Percentiles rank a stretch among this genome's conserved stretches.
These are phyloP conservation scores for Ophioderma brevispina DNA, from an alignment of 35 echinoderm and acorn worm genomes.

Conservation along the genomic window DNA sequence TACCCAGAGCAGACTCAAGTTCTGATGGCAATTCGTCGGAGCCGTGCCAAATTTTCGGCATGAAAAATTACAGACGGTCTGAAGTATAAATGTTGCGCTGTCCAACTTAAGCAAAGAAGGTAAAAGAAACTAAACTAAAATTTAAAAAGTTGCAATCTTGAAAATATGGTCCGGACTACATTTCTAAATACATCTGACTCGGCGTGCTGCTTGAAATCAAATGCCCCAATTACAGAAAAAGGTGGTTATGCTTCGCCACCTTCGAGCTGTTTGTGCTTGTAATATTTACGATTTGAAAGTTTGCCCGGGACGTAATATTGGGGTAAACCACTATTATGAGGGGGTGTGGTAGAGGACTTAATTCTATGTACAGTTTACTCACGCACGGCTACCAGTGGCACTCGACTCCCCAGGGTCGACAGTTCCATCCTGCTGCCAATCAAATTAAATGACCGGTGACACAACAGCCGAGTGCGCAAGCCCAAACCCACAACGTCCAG, in stretches of 20 bases:
- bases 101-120: neutral
- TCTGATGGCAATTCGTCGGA: too few relatives aligned
- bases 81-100: neutral
- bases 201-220: neutral
- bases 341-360: neutral
- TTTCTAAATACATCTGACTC: neutral
- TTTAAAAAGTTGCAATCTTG: neutral
- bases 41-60: neutral
- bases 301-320: neutral
- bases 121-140: neutral
- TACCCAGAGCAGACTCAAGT: too few relatives aligned
- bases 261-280: neutral
- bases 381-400: too few relatives aligned
- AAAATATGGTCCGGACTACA: neutral
- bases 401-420: too few relatives aligned
- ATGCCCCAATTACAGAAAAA: neutral
- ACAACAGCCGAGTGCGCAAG: too few relatives aligned
- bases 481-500: too few relatives aligned
- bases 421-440: too few relatives aligned
- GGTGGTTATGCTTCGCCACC: neutral
- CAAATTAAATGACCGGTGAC: too few relatives aligned
- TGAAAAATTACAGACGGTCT: neutral
- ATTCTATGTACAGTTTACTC: too few relatives aligned
- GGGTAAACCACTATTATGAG: neutral
- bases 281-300: neutral